These are phyloP conservation scores for Drosophila equinoxialis DNA, from an alignment of 1,140 invertebrate species.

Conservation along the genomic window DNA sequence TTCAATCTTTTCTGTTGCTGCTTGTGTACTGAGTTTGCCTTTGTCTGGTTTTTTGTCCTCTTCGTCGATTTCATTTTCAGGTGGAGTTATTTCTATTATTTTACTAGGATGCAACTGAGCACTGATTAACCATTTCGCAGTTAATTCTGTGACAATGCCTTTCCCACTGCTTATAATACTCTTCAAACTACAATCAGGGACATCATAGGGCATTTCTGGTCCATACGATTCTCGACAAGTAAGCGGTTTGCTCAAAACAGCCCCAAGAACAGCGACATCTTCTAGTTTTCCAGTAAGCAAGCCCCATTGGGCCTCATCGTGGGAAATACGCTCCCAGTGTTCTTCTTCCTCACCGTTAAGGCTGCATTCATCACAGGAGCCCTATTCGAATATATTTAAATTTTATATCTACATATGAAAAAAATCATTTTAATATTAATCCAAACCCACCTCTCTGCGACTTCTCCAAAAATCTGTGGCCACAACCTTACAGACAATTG, in stretches of 20 bases:
- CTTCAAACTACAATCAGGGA: slow-evolving; percentile 88
- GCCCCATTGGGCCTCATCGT: slow-evolving; percentile 93
- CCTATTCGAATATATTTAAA: slow-evolving; percentile 29
- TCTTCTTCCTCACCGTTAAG: slow-evolving; percentile 84
- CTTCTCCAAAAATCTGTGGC: slow-evolving; percentile 84
- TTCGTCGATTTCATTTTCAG: slow-evolving; percentile 47
- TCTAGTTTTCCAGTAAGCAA: slow-evolving; percentile 94
- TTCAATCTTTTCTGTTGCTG: not conserved
- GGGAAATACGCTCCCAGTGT: slow-evolving; percentile 92
- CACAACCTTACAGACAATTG: slow-evolving; percentile 90
- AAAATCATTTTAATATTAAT: not conserved
- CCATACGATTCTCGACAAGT: slow-evolving; percentile 55
- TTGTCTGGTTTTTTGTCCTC: slow-evolving; percentile 29
- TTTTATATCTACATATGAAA: not conserved
- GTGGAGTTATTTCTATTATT: slow-evolving; percentile 63
- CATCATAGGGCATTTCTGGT: slow-evolving; percentile 85
- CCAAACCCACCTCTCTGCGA: slow-evolving; percentile 51
- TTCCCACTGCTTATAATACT: slow-evolving; percentile 90
- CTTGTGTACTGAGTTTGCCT: slow-evolving; percentile 14
- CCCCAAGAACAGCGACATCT: slow-evolving; percentile 91
- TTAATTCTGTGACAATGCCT: slow-evolving; percentile 92
- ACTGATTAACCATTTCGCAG: slow-evolving; percentile 91
- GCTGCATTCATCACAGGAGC: slow-evolving; percentile 82
- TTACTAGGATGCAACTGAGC: slow-evolving; percentile 87
- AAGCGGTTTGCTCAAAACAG: slow-evolving; percentile 84